phyloP scores from a whole-genome alignment of 2,797 vertebrate species.

The Helostoma temminkii region DNA sequence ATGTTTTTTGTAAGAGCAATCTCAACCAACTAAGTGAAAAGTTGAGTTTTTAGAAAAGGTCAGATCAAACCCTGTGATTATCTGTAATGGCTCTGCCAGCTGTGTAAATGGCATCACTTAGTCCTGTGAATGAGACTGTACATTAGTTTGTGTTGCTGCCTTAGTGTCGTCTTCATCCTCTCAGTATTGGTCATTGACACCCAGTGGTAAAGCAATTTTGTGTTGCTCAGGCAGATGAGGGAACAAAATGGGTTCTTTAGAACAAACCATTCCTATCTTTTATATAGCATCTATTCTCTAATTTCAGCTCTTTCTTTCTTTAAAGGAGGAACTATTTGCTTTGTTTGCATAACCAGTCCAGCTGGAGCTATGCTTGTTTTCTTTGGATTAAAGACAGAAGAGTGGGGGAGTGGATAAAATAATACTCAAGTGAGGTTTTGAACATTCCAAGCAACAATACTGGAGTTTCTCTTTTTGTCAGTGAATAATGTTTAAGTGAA shows the following conservation, averaged over 20 bases:
- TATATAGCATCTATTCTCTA: conserved; percentile 17
- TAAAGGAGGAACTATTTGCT: conserved; percentile 56
- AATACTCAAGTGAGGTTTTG: conserved; percentile 59
- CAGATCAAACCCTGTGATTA: conserved; percentile 23
- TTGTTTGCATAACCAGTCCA: conserved; percentile 65
- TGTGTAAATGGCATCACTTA: conserved; percentile 28
- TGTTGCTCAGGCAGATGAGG: conserved; percentile 30
- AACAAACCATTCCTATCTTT: conserved; percentile 36
- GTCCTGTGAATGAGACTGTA: conserved; percentile 62
- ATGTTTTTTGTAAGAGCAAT: conserved; percentile 28
- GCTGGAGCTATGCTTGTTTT: conserved; percentile 67
- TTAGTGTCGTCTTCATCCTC: conserved; percentile 31
- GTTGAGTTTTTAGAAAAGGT: conserved; percentile 17
- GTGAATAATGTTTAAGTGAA: conserved; percentile 45
- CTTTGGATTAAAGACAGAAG: conserved; percentile 56
- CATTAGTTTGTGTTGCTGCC: conserved; percentile 30
- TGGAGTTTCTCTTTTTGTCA: conserved; percentile 64
- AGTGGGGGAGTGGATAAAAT: conserved; percentile 37
- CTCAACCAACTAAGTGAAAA: conserved; percentile 32
- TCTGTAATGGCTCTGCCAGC: conserved; percentile 27
- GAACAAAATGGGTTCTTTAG: conserved; percentile 35
- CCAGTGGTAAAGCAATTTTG: background rate
- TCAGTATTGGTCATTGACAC: conserved; percentile 62
- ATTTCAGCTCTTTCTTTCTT: conserved; percentile 13
- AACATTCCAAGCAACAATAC: conserved; percentile 81